Base-by-base conservation (phyloP, 2,113 vertebrate genomes). In the Picathartes gymnocephalus region DNA sequence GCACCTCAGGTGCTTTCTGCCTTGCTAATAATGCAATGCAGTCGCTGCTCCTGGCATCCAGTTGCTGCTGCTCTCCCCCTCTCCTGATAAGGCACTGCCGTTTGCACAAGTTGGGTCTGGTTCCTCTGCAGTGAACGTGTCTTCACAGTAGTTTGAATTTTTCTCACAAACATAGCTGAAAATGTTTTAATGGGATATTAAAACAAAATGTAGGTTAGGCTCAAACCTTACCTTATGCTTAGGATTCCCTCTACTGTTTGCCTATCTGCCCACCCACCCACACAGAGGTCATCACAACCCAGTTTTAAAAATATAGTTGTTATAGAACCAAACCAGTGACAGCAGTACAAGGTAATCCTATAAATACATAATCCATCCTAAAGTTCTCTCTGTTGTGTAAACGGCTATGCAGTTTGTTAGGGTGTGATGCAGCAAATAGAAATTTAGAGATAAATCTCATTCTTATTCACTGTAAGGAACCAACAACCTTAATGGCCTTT, bases 301-400 rank as follows among this genome's bases (percentile, higher is more conserved):
- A 70, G 66, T 82, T 95, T 95, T 94, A 61, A 91, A 96, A 90
- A 90, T 93, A 54, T 2, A 58, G 47, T 60, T 54, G 62, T 95
- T 95, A 90, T 25, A 93, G 95, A 95, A 95, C 87, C 35, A 51
- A 81, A 77, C 27, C 24, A 86, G 39, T 56, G 30, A 44, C 70
- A 94, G 86, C 72, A 77, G 47, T 74, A 37, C 57, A 37, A 89
- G 61, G 62, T 95, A 93, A 91, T 92, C 54, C 90, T 94, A 66
- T 91, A 94, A 96, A 91, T 92, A 83, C 47, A 35, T 93, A 95
- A 89, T 95, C 81, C 61, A 47, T 68, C 56, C 85, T 83, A 14
- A 93, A 92, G 44, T 90, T 87, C 17, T 74, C 19, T 50, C 60
- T 64, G 24, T 81, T 62, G 8, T 84, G 15, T 88, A 7, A 91